Percentiles rank a stretch among this genome's conserved stretches.
Conservation (phyloP, 2,113 vertebrate species). For the Xerus inauris region DNA sequence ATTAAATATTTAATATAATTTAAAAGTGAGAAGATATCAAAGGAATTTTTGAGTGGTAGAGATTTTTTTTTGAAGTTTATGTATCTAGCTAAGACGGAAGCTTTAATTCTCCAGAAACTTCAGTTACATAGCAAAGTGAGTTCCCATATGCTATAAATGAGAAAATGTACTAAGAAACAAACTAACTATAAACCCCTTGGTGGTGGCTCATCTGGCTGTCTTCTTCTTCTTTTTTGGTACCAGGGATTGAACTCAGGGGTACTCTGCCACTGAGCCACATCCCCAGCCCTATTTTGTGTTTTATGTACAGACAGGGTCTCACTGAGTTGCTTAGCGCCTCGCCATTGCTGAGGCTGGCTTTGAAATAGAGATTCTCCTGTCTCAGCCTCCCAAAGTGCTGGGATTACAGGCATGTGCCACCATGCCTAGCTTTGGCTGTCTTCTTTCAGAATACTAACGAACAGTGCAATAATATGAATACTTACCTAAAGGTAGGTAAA, state of each 20-base stretch:
- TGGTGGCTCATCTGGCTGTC: not conserved
- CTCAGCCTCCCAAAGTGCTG: too few relatives aligned
- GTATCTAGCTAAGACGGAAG: not conserved
- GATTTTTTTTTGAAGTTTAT: not conserved
- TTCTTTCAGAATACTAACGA: not conserved
- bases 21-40: not conserved
- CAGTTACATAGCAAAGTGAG: not conserved
- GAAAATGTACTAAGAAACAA: not conserved
- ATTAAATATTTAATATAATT: not conserved
- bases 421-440: too few relatives aligned
- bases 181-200: not conserved
- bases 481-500: not conserved
- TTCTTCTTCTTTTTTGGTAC: not conserved
- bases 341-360: too few relatives aligned
- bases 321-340: too few relatives aligned
- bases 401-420: too few relatives aligned
- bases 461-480: not conserved
- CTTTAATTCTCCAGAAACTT: constrained; percentile 18
- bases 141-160: not conserved
- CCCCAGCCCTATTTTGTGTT: too few relatives aligned
- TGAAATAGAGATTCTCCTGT: too few relatives aligned
- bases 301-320: too few relatives aligned
- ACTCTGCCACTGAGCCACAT: too few relatives aligned
- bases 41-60: not conserved
- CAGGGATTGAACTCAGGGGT: too few relatives aligned